phyloP scores from a whole-genome alignment of 2,113 vertebrate species.

The Todiramphus saurophagus region DNA sequence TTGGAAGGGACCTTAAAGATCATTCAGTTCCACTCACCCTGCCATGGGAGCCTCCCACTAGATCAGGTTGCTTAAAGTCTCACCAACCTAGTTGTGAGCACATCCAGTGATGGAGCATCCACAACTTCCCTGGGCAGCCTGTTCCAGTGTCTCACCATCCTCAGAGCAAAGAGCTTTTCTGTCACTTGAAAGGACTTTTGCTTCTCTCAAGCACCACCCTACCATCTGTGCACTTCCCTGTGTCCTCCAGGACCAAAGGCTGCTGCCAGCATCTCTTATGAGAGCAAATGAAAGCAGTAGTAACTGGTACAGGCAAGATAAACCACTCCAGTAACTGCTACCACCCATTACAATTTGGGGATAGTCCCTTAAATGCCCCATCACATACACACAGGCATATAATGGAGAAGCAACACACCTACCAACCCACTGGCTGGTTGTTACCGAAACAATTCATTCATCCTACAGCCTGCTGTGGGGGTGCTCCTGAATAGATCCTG shows the following conservation, averaged over 20 bases:
- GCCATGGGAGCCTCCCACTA: no score
- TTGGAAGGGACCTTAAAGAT: no score
- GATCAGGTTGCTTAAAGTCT: no score
- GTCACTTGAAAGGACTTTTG: neutral
- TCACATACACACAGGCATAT: rapidly evolving
- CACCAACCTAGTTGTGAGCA: no score
- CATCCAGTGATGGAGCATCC: no score
- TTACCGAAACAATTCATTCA: neutral
- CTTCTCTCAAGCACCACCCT: neutral
- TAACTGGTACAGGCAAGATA: neutral
- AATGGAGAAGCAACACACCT: neutral
- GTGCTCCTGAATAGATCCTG: neutral
- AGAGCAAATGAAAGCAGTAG: neutral
- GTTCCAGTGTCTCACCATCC: no score
- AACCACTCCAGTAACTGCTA: neutral
- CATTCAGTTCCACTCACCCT: no score
- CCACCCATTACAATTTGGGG: neutral
- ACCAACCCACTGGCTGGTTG: neutral
- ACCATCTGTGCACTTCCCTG: neutral
- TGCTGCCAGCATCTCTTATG: neutral
- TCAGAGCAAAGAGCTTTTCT: neutral
- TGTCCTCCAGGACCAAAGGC: neutral
- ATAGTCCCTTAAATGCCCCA: neutral
- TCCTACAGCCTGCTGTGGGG: neutral
- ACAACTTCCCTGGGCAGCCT: no score